phyloP scores from a whole-genome alignment of 1,140 invertebrate species.

The Habropoda laboriosa region DNA sequence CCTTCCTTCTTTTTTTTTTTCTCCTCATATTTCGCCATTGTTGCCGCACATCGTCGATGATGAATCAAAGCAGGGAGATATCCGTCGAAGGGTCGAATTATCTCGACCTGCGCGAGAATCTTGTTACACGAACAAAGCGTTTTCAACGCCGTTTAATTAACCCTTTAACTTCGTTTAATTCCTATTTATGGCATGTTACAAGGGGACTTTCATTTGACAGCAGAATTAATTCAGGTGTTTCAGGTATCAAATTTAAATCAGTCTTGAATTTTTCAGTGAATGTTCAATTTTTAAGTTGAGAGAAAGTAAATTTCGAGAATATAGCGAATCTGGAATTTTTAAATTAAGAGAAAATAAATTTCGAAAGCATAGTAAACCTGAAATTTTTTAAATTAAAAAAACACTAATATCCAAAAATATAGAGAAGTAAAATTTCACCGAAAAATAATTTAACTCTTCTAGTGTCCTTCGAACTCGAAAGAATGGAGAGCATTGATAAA shows the following conservation, averaged over 20 bases:
- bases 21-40: slow-evolving; percentile 16
- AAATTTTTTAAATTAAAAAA: too few relatives aligned
- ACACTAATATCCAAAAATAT: too few relatives aligned
- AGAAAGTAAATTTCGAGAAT: too few relatives aligned
- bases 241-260: too few relatives aligned
- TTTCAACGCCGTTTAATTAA: slow-evolving; percentile 27
- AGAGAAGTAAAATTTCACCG: too few relatives aligned
- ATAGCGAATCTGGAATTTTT: too few relatives aligned
- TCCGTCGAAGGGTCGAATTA: slow-evolving; percentile 14
- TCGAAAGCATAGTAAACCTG: too few relatives aligned
- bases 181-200: background rate
- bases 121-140: background rate
- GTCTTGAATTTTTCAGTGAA: too few relatives aligned
- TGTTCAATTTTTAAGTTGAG: too few relatives aligned
- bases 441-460: too few relatives aligned
- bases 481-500: background rate
- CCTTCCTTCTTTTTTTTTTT: background rate
- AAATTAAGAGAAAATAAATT: too few relatives aligned
- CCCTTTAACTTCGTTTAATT: background rate
- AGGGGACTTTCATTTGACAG: too few relatives aligned
- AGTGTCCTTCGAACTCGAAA: background rate
- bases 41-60: slow-evolving; percentile 23
- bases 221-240: background rate
- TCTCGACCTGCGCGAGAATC: background rate
- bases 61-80: slow-evolving; percentile 34